Conservation (phyloP, 2,797 vertebrate genomes). For the Stomatorhinus walkeri region DNA sequence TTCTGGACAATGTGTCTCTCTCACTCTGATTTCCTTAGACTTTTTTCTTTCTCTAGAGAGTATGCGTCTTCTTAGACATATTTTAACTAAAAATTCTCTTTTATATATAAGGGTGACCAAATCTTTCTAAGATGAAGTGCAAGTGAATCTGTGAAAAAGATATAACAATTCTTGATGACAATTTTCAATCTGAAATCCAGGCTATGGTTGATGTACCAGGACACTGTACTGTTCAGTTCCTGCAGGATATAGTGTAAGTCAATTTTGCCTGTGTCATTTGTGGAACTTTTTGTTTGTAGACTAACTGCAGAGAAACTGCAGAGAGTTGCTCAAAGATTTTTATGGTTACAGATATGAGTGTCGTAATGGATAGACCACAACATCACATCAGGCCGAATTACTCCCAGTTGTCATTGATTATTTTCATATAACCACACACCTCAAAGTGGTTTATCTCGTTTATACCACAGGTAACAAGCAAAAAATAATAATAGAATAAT, state of each 20-base stretch:
- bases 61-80: background rate
- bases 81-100: background rate
- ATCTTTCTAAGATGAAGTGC: background rate
- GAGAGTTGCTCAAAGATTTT: background rate
- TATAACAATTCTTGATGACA: background rate
- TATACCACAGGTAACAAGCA: background rate
- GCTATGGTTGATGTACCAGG: background rate
- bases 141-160: background rate
- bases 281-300: background rate
- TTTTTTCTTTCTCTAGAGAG: background rate
- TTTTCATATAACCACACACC: background rate
- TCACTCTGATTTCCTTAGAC: background rate
- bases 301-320: background rate
- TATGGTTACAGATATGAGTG: background rate
- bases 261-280: background rate
- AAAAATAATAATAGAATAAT: background rate
- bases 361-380: background rate
- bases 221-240: background rate
- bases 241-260: background rate
- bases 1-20: background rate
- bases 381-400: background rate
- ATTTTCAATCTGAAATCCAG: background rate
- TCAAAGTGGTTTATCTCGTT: background rate
- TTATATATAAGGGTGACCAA: background rate
- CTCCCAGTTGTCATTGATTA: background rate